phyloP scores from a whole-genome alignment of 2,888 invertebrate genomes.

The Electrophaes corylata region DNA sequence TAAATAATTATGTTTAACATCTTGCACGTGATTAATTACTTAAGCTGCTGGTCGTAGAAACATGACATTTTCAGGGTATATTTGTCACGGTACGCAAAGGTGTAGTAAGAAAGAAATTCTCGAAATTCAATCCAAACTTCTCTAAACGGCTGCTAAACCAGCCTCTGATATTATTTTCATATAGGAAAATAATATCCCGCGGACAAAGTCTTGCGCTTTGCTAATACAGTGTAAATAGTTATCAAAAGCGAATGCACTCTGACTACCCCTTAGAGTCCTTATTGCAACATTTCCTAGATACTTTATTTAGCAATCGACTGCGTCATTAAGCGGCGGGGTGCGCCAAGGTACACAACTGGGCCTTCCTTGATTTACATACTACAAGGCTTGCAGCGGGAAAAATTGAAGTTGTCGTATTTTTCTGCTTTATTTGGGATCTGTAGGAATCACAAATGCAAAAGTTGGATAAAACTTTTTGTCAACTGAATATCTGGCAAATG shows the following conservation, averaged over 20 bases:
- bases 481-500: constrained; percentile 1
- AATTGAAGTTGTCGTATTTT: constrained; percentile 28
- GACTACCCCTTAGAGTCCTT: neutral
- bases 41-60: no score
- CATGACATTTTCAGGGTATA: no score
- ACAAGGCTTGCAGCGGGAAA: constrained; percentile 34
- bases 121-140: no score
- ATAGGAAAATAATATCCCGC: no score
- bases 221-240: neutral
- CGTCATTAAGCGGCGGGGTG: constrained; percentile 30
- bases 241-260: neutral
- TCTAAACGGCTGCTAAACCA: no score
- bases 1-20: no score
- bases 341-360: constrained; percentile 31
- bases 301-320: constrained; percentile 2
- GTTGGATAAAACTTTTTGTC: constrained; percentile 10
- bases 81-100: no score
- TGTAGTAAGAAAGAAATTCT: no score
- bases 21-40: no score
- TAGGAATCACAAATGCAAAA: constrained; percentile 14
- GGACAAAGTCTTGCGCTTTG: no score
- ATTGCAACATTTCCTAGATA: neutral
- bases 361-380: constrained; percentile 38
- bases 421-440: constrained; percentile 15
- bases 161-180: no score